Conservation (phyloP, 1,140 invertebrate species). For the Tetramorium parvispinum region DNA sequence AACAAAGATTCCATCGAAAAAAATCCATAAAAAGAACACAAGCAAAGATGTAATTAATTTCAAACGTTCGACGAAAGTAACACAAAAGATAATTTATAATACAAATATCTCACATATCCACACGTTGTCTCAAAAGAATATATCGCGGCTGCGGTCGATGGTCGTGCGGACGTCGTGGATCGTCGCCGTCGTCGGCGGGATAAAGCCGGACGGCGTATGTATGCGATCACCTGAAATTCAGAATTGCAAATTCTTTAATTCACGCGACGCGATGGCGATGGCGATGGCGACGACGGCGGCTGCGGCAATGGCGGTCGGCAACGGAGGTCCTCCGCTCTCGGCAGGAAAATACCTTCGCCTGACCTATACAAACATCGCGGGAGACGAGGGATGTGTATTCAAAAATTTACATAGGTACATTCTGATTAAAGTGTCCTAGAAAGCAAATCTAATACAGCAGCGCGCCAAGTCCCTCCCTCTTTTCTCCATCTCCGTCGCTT, state of each 20-base stretch:
- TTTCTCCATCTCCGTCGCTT: not conserved
- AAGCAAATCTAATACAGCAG: slow-evolving; percentile 85
- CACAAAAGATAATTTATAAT: not conserved
- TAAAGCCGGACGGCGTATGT: slow-evolving; percentile 71
- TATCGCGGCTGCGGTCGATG: slow-evolving; percentile 64
- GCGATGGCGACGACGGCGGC: slow-evolving; percentile 41
- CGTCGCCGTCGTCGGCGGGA: slow-evolving; percentile 45
- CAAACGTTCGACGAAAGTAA: not conserved
- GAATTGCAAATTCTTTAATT: slow-evolving; percentile 87
- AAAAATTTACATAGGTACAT: slow-evolving; percentile 87
- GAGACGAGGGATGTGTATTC: slow-evolving; percentile 84
- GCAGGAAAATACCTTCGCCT: slow-evolving; percentile 85
- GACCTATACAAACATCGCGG: slow-evolving; percentile 86
- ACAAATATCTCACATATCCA: slow-evolving; percentile 12
- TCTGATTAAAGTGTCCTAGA: slow-evolving; percentile 86
- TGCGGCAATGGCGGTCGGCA: slow-evolving; percentile 37
- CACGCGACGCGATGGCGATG: slow-evolving; percentile 75
- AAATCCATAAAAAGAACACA: not conserved
- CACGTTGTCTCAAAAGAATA: slow-evolving; percentile 23
- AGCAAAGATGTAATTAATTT: not conserved
- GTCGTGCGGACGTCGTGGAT: slow-evolving; percentile 51
- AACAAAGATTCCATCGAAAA: not conserved
- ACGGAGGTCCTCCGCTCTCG: slow-evolving; percentile 62
- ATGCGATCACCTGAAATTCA: slow-evolving; percentile 82
- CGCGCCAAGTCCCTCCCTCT: slow-evolving; percentile 15